Evolutionary conservation across 2,888 invertebrate species (phyloP), one percentile per base, ranked within the genome.

Genomic region (Latheticus oryzae): DNA sequence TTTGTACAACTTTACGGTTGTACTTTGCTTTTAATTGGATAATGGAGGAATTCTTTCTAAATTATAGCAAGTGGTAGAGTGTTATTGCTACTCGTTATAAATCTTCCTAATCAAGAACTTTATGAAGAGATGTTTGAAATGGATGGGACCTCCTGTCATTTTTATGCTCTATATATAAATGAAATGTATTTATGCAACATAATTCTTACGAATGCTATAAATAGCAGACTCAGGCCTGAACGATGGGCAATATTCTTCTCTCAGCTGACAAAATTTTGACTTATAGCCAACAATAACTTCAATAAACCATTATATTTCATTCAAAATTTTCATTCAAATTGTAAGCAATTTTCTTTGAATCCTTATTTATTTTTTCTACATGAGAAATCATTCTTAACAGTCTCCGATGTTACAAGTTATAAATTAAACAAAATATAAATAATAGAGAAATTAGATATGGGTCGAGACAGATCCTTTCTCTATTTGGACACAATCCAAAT

Each of bases 231-330:
- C 23, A 42, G 23, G 8, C 35, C 33, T 24, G 35, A 47, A 47
- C 35, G 47, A 33, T 24, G 47, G 33, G 47, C 47, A 47, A 47
- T 47, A 47, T 47, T 47, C 47, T 35, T 47, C 47, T 23, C 35
- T 33, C 24, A 47, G n/a, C 47, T 47, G 47, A 47, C 47, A 47
- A 47, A 47, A 47, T 47, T 35, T 47, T 47, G 47, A 47, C 30
- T 47, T 47, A 47, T 35, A 35, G 24, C 47, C 47, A 47, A 47
- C n/a, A n/a, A n/a, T n/a, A n/a, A n/a, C n/a, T n/a, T n/a, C n/a
- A n/a, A n/a, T n/a, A n/a, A n/a, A n/a, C n/a, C n/a, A n/a, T n/a
- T n/a, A n/a, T n/a, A n/a, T n/a, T n/a, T n/a, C n/a, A n/a, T n/a
- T n/a, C n/a, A n/a, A n/a, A 28, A 28, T 28, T 28, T 28, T n/a